These are phyloP conservation scores for Lutraria rhynchaena DNA, from an alignment of 1,140 invertebrate genomes.

Conservation along the genomic window DNA sequence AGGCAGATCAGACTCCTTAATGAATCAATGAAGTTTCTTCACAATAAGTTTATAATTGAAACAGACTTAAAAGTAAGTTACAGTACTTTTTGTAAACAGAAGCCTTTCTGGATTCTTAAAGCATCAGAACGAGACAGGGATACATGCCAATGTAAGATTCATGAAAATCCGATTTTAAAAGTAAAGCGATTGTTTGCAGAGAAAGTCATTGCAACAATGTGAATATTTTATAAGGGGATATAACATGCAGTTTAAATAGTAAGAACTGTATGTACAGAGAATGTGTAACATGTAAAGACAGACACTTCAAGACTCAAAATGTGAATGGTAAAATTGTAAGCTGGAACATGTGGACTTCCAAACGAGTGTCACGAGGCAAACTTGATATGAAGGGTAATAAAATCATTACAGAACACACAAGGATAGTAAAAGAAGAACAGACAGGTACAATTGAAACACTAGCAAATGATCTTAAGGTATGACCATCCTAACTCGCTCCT, in stretches of 20 bases:
- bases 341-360: not conserved
- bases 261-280: slow-evolving; percentile 21
- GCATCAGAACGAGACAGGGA: slow-evolving; percentile 53
- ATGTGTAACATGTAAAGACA: not conserved
- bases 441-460: slow-evolving; percentile 20
- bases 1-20: slow-evolving; percentile 40
- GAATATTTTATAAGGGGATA: not conserved
- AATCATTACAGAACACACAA: not conserved
- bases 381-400: not conserved
- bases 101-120: slow-evolving; percentile 34
- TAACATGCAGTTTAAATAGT: not conserved
- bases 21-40: slow-evolving; percentile 46
- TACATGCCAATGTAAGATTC: slow-evolving; percentile 55
- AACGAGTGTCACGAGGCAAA: not conserved
- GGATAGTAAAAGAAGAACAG: slow-evolving; percentile 25
- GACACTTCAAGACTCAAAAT: not conserved
- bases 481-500: no score
- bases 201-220: not conserved
- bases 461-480: slow-evolving; percentile 1
- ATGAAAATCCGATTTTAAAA: slow-evolving; percentile 46
- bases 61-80: slow-evolving; percentile 8
- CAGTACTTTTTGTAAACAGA: slow-evolving; percentile 1
- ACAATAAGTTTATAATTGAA: slow-evolving; percentile 41
- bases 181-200: slow-evolving; percentile 5
- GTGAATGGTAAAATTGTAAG: not conserved